Base-by-base conservation (phyloP, 2,888 invertebrate genomes). In the Cephus pulcher region DNA sequence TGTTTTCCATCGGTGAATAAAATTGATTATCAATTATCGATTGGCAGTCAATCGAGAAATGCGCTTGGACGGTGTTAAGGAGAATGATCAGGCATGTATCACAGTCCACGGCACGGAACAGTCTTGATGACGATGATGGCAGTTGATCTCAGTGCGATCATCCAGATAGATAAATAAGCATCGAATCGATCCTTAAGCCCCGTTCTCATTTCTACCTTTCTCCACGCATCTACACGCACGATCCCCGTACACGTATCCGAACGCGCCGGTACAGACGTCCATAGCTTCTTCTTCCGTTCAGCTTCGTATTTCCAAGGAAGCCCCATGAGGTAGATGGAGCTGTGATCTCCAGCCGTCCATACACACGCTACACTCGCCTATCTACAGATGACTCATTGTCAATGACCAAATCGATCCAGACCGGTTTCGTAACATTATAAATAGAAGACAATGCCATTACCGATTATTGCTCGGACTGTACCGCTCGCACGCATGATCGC, bases 361-460 rank as follows among this genome's bases (percentile, higher is more conserved):
- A 40, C 9, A 9, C 40, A 35, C 12, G 3, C 12, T 37, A 37
- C 3, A 40, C 40, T 40, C 40, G 15, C 84, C 82, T 81, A 81
- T 78, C 81, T 77, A 34, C 83, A 85, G 84, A 40, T 89, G 88
- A 89, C 83, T 89, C 88, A 89, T 87, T 89, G 89, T 88, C 85
- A 83, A 86, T 82, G 86, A 86, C 82, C 85, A 83, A 84, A 85
- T 83, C 81, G 84, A 86, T 84, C 82, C 82, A 81, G 78, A 89
- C 88, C 88, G 88, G 88, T 89, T 89, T 82, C 83, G 82, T 81
- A 80, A 81, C 78, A 74, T 70, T 79, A 79, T 75, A 77, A 79
- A 79, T 79, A 79, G 76, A 76, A 79, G 74, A 79, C 79, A 79
- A 79, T 79, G 75, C 70, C 70, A 70, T 69, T 73, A 40, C 68